Conservation (phyloP, 2,113 vertebrate genomes). For the Globicephala melas region DNA sequence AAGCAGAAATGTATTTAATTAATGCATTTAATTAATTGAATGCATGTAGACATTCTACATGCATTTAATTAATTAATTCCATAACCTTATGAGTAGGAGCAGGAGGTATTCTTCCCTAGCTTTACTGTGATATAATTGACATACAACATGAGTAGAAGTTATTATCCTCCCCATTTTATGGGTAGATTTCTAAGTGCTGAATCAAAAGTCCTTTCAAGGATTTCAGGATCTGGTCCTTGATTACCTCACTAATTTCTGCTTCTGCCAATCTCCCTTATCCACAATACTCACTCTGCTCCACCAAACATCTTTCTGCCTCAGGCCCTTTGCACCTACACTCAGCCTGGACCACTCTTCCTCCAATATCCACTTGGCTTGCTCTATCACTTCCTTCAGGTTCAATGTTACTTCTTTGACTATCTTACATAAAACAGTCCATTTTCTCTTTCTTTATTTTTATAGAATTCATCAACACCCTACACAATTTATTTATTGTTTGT, state of each 20-base stretch:
- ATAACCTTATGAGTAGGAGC: background rate
- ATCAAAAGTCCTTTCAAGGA: background rate
- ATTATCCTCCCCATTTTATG: background rate
- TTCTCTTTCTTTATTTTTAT: background rate
- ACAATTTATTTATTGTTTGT: background rate
- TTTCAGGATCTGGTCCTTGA: background rate
- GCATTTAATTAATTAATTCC: background rate
- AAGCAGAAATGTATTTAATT: too few relatives aligned
- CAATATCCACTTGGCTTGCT: background rate
- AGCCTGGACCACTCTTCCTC: background rate
- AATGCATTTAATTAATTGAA: too few relatives aligned
- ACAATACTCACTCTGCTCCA: background rate
- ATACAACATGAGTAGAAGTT: background rate
- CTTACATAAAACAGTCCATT: background rate
- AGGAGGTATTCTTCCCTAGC: background rate
- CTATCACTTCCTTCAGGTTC: background rate
- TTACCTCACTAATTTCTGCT: background rate
- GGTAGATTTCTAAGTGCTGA: background rate
- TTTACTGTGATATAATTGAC: background rate
- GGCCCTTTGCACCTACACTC: background rate
- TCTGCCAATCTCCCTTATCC: background rate
- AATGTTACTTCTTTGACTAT: background rate
- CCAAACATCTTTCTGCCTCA: background rate
- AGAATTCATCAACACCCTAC: background rate
- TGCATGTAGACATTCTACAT: background rate